Evolutionary conservation across 2,888 invertebrate genomes (phyloP).

Genomic region (Chorisops tibialis): DNA sequence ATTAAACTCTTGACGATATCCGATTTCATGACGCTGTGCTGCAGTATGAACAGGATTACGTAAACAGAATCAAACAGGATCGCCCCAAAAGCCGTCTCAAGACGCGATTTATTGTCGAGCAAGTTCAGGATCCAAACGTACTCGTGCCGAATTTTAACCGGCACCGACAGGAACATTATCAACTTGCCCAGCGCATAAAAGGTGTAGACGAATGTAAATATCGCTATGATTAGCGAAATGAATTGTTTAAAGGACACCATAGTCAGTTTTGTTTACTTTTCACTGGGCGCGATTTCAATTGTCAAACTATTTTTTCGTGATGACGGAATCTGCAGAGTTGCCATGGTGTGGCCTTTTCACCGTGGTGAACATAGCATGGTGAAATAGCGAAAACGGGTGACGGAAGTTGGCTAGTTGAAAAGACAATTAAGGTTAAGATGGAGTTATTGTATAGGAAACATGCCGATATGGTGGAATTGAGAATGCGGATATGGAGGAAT

Average conservation of each 20-base stretch:
- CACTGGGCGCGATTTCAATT: conserved; percentile 9
- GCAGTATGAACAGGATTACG: conserved; percentile 56
- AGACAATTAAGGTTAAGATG: no score
- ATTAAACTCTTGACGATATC: conserved; percentile 52
- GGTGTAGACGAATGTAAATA: conserved; percentile 53
- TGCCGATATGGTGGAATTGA: no score
- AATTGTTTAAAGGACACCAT: conserved; percentile 44
- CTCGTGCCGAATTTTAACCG: conserved; percentile 44
- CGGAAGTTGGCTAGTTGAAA: no score
- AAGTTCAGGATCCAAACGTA: conserved; percentile 48
- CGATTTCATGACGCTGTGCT: conserved; percentile 59
- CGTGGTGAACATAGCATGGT: not conserved
- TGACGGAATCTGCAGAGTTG: not conserved
- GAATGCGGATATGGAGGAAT: no score
- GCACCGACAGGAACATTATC: conserved; percentile 57
- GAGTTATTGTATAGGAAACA: no score
- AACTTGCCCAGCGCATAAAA: conserved; percentile 56
- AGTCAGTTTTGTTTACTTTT: conserved; percentile 7
- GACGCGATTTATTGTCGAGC: conserved; percentile 45
- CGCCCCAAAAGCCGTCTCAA: conserved; percentile 49
- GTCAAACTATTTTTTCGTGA: conserved; percentile 13
- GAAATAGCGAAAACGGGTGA: no score
- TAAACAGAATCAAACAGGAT: conserved; percentile 53
- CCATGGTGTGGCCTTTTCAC: not conserved
- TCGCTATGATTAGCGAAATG: conserved; percentile 46